Evolutionary conservation across 2,888 invertebrate species (phyloP), one percentile per base, ranked within the genome.

Genomic region (Pseudolycoriella hygida): DNA sequence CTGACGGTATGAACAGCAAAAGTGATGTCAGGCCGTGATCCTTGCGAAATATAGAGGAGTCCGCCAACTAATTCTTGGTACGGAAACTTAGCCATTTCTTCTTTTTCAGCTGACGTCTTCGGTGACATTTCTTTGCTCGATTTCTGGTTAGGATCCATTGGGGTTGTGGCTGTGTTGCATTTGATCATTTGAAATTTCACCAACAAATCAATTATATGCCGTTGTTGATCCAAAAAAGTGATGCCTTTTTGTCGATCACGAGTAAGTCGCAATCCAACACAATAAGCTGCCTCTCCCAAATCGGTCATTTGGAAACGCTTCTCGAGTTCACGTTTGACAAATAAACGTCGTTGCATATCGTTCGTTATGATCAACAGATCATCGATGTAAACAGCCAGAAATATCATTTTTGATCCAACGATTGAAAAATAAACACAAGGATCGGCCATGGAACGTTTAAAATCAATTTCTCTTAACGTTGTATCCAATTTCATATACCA

Each of bases 41-140:
- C 46, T 48, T 51, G 50, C 5, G 47, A 50, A 17, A 48, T 17
- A 43, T 50, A 53, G 3, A 52, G 42, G 45, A 47, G 15, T 30
- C 17, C 11, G 20, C 46, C 46, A 30, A 46, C 42, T 6, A 39
- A 37, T 43, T 46, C 45, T 37, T 46, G 45, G 44, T 46, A 51
- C 18, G 48, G 43, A 46, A 51, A 19, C 48, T 47, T 46, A 48
- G 12, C 6, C 51, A 50, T 45, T 44, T 49, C 44, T 20, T 37
- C 4, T 32, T 39, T 38, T 17, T 50, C 50, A 6, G 39, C 38
- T 40, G 48, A 34, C 19, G 40, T 49, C 20, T 48, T 47, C 12
- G 50, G 46, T 12, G 34, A 47, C 48, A 48, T 46, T 25, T 42
- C 30, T n/a, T 40, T 43, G 5, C 43, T 46, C 15, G 50, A 18